Conservation (phyloP, 2,888 invertebrate species). For the Zhuqinia jingwanae region DNA sequence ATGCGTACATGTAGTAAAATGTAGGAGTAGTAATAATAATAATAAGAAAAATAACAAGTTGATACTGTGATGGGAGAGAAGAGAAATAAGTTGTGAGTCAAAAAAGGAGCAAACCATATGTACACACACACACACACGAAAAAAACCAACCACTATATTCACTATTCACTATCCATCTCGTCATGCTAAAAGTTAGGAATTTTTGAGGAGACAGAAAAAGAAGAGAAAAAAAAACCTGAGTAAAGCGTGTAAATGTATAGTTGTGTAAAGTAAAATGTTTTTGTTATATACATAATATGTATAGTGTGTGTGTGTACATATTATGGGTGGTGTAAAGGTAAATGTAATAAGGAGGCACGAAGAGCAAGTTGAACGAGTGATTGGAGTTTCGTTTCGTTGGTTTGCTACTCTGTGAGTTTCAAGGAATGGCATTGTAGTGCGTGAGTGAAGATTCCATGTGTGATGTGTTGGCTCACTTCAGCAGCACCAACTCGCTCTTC, state of each 20-base stretch:
- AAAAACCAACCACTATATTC: neutral
- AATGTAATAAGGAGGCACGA: neutral
- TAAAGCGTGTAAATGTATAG: slow-evolving; percentile 1
- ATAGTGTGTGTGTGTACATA: neutral
- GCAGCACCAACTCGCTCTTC: too few species aligned
- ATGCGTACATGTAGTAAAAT: too few species aligned
- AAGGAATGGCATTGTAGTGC: neutral
- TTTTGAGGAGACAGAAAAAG: slow-evolving; percentile 1
- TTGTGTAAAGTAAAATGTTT: neutral
- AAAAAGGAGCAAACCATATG: neutral
- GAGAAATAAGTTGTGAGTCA: neutral
- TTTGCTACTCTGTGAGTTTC: neutral
- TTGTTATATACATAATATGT: neutral
- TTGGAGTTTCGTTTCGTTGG: neutral
- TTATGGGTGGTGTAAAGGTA: neutral
- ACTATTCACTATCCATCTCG: too few species aligned
- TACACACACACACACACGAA: neutral
- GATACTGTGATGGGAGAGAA: neutral
- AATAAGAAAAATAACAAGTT: neutral
- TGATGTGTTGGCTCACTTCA: too few species aligned
- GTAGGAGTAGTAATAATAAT: too few species aligned
- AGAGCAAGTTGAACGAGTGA: neutral
- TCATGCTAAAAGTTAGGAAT: neutral
- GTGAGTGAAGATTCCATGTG: neutral
- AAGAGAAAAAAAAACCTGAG: neutral